Evolutionary conservation across 1,140 invertebrate species (phyloP).

Genomic region (Drosophila pruinosa): DNA sequence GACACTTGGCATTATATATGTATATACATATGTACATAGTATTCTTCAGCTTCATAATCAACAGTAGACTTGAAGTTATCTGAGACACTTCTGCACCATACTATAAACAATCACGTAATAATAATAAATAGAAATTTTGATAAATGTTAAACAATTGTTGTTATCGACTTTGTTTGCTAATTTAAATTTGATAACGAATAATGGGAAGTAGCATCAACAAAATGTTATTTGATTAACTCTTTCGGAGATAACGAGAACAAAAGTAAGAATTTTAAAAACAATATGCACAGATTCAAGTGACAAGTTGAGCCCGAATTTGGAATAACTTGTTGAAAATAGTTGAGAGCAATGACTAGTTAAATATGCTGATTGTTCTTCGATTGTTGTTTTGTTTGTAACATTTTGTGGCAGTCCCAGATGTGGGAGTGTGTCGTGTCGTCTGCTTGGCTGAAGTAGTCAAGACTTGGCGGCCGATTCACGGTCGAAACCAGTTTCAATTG

Average conservation of each 20-base stretch:
- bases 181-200: conserved; percentile 7
- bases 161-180: background rate
- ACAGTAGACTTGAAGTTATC: background rate
- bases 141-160: background rate
- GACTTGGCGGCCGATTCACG: background rate
- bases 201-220: background rate
- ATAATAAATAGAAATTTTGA: conserved; percentile 6
- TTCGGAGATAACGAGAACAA: background rate
- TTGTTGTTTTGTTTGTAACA: conserved; percentile 22
- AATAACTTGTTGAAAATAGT: background rate
- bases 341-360: background rate
- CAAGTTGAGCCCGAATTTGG: background rate
- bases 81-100: background rate
- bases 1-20: background rate
- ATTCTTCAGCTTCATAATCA: background rate
- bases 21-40: too few relatives aligned
- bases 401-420: conserved; percentile 28
- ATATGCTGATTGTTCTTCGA: background rate
- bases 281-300: background rate
- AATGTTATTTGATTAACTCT: background rate
- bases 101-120: background rate
- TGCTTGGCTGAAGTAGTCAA: conserved; percentile 14
- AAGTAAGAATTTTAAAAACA: background rate
- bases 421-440: conserved; percentile 57
- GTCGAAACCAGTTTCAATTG: conserved; percentile 66